Evolutionary conservation across 2,888 invertebrate species (phyloP).

Genomic region (Orthosia gracilis): DNA sequence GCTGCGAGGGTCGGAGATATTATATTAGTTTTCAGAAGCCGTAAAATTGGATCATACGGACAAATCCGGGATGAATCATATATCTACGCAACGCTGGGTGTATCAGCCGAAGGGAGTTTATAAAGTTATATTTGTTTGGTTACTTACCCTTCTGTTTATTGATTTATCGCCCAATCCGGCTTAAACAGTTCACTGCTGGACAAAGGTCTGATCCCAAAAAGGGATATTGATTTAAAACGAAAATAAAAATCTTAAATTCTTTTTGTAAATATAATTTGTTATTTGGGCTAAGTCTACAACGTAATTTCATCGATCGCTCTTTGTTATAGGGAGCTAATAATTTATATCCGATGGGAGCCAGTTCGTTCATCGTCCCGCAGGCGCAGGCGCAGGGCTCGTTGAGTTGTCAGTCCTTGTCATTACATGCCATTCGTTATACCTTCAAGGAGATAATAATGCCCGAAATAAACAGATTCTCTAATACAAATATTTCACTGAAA

Average conservation of each 20-base stretch:
- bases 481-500: slow-evolving; percentile 14
- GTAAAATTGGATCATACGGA: slow-evolving; percentile 58
- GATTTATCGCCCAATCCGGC: slow-evolving; percentile 11
- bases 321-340: slow-evolving; percentile 29
- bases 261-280: slow-evolving; percentile 13
- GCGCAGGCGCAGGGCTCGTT: slow-evolving; percentile 29
- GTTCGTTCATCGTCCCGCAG: slow-evolving; percentile 24
- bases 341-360: slow-evolving; percentile 31
- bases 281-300: neutral
- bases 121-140: slow-evolving; percentile 30
- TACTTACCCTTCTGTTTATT: slow-evolving; percentile 37
- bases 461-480: slow-evolving; percentile 31
- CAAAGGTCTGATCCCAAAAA: neutral
- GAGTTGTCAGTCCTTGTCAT: slow-evolving; percentile 51
- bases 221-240: slow-evolving; percentile 1
- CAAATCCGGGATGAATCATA: slow-evolving; percentile 43
- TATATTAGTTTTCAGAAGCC: slow-evolving; percentile 61
- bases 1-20: slow-evolving; percentile 48
- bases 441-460: slow-evolving; percentile 34
- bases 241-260: neutral
- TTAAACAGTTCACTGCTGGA: slow-evolving; percentile 4
- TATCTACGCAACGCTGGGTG: neutral
- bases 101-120: slow-evolving; percentile 22
- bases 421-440: slow-evolving; percentile 31
- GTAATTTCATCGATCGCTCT: slow-evolving; percentile 4